Evolutionary conservation across 2,888 invertebrate genomes (phyloP).

Genomic region (Papilio protenor): DNA sequence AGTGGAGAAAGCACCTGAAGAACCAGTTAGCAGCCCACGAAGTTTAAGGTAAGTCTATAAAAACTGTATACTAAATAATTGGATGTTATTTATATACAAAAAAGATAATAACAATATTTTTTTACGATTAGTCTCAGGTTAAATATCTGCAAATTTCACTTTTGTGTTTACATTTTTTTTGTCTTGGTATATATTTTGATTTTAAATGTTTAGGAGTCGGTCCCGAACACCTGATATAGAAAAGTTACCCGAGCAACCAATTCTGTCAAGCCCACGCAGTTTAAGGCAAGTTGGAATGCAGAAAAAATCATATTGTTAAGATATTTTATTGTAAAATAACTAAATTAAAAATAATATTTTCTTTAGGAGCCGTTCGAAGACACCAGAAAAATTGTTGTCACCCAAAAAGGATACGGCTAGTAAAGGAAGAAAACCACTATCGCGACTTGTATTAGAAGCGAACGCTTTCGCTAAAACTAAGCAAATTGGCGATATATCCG

Average conservation of each 20-base stretch:
- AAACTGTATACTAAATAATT: not conserved
- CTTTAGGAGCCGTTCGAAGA: conserved; percentile 74
- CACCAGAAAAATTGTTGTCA: conserved; percentile 75
- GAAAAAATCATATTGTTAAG: not conserved
- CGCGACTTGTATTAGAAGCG: conserved; percentile 75
- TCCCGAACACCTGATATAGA: conserved; percentile 72
- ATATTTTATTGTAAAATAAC: not conserved
- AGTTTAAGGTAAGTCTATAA: conserved; percentile 50
- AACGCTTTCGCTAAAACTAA: conserved; percentile 76
- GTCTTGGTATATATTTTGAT: not conserved
- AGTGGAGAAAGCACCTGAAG: conserved; percentile 58
- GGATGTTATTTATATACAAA: not conserved
- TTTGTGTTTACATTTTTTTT: not conserved
- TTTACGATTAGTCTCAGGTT: not conserved
- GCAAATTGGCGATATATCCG: conserved; percentile 58
- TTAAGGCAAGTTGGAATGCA: conserved; percentile 52
- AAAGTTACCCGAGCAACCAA: conserved; percentile 51
- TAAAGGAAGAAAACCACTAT: conserved; percentile 69
- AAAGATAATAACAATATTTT: conserved; percentile 40
- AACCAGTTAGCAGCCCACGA: conserved; percentile 56
- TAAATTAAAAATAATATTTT: not conserved
- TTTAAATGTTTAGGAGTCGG: conserved; percentile 60
- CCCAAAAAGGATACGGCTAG: conserved; percentile 65
- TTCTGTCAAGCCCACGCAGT: conserved; percentile 54
- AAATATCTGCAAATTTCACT: not conserved